Evolutionary conservation across 2,113 vertebrate species (phyloP).

Genomic region (Ameiurus melas): DNA sequence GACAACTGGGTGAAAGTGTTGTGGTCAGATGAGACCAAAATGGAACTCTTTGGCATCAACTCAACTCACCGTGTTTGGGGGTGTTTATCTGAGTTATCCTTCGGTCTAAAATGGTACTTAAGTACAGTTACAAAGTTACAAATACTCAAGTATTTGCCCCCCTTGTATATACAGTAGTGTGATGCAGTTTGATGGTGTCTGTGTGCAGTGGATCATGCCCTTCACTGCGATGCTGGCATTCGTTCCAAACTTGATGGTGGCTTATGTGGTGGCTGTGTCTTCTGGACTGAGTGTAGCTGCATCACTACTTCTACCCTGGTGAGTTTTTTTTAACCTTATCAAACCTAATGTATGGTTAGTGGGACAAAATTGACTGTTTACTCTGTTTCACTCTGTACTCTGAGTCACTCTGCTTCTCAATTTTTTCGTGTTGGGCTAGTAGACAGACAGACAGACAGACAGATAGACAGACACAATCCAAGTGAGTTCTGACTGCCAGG

Average conservation of each 20-base stretch:
- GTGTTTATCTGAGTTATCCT: not conserved
- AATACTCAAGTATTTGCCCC: not conserved
- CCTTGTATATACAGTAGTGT: not conserved
- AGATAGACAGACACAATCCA: not conserved
- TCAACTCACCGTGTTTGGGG: too few relatives aligned
- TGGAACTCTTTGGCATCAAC: too few relatives aligned
- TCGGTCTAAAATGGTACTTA: not conserved
- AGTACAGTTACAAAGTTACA: not conserved
- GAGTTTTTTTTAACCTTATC: slow-evolving; percentile 40
- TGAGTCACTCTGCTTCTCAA: not conserved
- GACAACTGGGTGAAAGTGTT: too few relatives aligned
- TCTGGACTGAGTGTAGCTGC: slow-evolving; percentile 92
- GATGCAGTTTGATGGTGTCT: not conserved
- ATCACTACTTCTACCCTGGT: slow-evolving; percentile 93
- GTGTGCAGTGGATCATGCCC: slow-evolving; percentile 88
- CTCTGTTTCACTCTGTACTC: too few relatives aligned
- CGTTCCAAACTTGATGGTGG: slow-evolving; percentile 82
- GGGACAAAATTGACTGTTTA: not conserved
- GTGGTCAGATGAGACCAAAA: too few relatives aligned
- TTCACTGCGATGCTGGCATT: slow-evolving; percentile 87
- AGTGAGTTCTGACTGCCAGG: not conserved
- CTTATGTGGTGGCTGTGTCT: slow-evolving; percentile 85
- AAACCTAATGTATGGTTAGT: not conserved
- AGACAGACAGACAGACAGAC: not conserved
- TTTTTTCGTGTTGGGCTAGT: not conserved